Evolutionary conservation across 2,888 invertebrate species (phyloP), one percentile per base, ranked within the genome.

Genomic region (Spatulosminthurus flaviceps): DNA sequence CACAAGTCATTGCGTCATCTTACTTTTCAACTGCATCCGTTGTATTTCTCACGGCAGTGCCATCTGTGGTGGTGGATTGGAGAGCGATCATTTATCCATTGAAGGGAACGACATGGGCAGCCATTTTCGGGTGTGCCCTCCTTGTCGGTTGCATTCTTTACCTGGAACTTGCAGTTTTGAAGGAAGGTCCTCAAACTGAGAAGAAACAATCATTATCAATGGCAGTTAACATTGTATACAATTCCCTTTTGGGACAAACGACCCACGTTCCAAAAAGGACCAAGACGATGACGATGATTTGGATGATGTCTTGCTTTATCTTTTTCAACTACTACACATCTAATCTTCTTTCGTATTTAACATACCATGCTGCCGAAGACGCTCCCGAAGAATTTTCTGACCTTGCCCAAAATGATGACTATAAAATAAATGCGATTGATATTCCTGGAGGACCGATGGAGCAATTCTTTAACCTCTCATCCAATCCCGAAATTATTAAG

Each of bases 361-460:
- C 70, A 1, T 70, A 70, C 29, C 70, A 41, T 11, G 22, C 70
- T 4, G 22, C 21, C 13, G 70, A 70, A 70, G 42, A 70, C n/a
- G 41, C 41, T 4, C 70, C 70, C 5, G 22, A 19, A 29, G 42
- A 42, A 41, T 70, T 70, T 42, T 2, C 26, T 21, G 21, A 5
- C 22, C 22, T 70, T 2, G 34, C 70, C 13, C 13, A 42, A 22
- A 2, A 42, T 0, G 5, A 19, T 4, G 70, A 70, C 24, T 70
- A 41, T 42, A 4, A 4, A n/a, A 42, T 70, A 4, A 70, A 70
- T 34, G 22, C 19, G 0, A n/a, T 41, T 11, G 70, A 70, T 19
- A 16, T 70, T 21, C 70, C 70, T 1, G 70, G 70, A 2, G 70
- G 70, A 5, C 70, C 70, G 5, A 70, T 70, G 70, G 70, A 70